Conservation (phyloP, 2,797 vertebrate genomes). For the Dicrostonyx torquatus region DNA sequence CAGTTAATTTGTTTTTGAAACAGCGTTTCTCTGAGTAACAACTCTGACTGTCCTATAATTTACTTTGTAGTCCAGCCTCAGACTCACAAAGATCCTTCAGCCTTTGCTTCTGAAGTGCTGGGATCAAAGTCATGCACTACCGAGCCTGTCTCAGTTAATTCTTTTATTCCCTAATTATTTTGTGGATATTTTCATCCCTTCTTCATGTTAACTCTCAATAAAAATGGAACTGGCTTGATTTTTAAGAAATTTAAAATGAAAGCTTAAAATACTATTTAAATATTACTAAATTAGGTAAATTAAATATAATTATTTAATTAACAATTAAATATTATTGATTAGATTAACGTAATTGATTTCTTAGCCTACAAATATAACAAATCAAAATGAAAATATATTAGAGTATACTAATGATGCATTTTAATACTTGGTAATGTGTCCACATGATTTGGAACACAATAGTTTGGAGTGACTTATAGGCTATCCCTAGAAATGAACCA, state of each 20-base stretch:
- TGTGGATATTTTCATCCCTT: not conserved
- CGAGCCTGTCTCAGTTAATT: not conserved
- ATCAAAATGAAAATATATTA: not conserved
- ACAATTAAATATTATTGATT: not conserved
- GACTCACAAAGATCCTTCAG: not conserved
- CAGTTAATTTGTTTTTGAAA: not conserved
- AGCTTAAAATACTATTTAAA: not conserved
- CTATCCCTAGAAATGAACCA: not conserved
- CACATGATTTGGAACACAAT: not conserved
- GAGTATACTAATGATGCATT: not conserved
- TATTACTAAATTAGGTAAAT: not conserved
- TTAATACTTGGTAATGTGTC: not conserved
- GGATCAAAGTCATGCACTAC: not conserved
- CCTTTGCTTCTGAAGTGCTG: not conserved
- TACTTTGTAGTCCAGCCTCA: not conserved
- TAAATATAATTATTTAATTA: no score
- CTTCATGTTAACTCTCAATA: not conserved
- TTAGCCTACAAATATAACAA: not conserved
- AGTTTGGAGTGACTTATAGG: not conserved
- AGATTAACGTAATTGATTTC: not conserved
- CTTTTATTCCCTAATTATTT: not conserved
- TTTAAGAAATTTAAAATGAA: not conserved
- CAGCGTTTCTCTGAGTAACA: not conserved
- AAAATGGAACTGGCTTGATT: not conserved
- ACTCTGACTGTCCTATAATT: not conserved